These are phyloP conservation scores for Tolmerus cingulatus DNA, from an alignment of 2,888 invertebrate species.

Conservation along the genomic window DNA sequence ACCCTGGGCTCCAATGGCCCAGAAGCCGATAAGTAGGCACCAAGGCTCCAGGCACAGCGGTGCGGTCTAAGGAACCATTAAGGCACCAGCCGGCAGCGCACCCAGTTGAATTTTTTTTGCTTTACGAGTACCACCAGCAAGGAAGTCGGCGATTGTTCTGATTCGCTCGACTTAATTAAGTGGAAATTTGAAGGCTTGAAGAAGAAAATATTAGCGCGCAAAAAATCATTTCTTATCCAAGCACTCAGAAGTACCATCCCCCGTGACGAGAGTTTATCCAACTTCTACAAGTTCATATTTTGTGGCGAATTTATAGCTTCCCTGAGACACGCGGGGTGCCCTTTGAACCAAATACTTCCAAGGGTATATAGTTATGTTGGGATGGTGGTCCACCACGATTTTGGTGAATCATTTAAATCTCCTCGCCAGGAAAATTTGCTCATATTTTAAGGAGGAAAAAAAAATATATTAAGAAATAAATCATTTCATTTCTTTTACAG, in stretches of 20 bases:
- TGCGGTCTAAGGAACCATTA: conserved; percentile 5
- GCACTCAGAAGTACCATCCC: neutral
- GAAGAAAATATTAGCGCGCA: neutral
- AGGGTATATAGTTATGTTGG: neutral
- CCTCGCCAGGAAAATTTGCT: neutral
- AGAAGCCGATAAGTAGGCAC: conserved; percentile 23
- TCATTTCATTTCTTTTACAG: conserved; percentile 12
- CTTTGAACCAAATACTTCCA: neutral
- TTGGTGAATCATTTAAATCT: conserved; percentile 24
- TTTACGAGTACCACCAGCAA: neutral
- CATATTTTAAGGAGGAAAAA: neutral
- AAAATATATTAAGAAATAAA: neutral
- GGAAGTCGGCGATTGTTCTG: neutral
- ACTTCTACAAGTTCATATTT: conserved; percentile 25
- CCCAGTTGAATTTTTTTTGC: neutral
- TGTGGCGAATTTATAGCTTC: conserved; percentile 19
- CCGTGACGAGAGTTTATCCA: neutral
- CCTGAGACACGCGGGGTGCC: neutral
- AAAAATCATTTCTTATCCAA: neutral
- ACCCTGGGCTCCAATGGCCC: neutral
- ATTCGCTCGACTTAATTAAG: conserved; percentile 2
- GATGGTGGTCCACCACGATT: neutral
- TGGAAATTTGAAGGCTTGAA: conserved; percentile 10
- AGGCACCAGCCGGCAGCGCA: neutral
- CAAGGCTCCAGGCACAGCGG: neutral